These are phyloP conservation scores for Addax nasomaculatus DNA, from an alignment of 2,113 vertebrate genomes.

Conservation along the genomic window DNA sequence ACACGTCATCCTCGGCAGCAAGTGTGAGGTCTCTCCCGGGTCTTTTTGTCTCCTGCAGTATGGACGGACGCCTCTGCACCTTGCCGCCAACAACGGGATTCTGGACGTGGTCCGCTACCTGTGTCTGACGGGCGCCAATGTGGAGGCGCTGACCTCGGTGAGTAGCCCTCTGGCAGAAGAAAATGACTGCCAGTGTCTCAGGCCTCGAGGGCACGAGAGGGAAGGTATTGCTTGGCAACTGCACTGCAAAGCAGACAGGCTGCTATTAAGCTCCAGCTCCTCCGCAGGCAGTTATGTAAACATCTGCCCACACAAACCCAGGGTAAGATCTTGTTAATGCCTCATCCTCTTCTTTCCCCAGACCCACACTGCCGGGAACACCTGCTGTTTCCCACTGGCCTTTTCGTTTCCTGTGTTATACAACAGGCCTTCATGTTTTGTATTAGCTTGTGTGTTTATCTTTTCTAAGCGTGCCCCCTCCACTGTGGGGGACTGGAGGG, in stretches of 20 bases:
- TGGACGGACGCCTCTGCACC: conserved; percentile 92
- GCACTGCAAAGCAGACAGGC: neutral
- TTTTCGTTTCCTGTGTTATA: neutral
- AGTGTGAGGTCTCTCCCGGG: neutral
- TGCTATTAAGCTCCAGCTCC: neutral
- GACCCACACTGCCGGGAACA: neutral
- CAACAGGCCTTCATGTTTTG: neutral
- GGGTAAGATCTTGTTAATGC: neutral
- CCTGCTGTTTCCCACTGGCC: neutral
- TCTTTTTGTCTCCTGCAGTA: conserved; percentile 78
- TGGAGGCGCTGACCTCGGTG: conserved; percentile 91
- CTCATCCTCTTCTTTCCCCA: neutral
- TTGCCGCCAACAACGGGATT: conserved; percentile 93
- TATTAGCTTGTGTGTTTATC: neutral
- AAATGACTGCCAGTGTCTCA: accelerated
- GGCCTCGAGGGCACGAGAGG: neutral
- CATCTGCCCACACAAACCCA: neutral
- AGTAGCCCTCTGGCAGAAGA: conserved; percentile 66
- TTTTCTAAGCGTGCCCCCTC: neutral
- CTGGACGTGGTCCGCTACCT: conserved; percentile 95
- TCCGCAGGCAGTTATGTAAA: neutral
- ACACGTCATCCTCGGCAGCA: accelerated
- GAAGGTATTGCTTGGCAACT: neutral
- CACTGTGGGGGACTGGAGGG: neutral
- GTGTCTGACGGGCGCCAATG: conserved; percentile 91